Percentiles rank a stretch among this genome's conserved stretches.
Conservation (phyloP, 2,113 vertebrate species). For the Amia ocellicauda region DNA sequence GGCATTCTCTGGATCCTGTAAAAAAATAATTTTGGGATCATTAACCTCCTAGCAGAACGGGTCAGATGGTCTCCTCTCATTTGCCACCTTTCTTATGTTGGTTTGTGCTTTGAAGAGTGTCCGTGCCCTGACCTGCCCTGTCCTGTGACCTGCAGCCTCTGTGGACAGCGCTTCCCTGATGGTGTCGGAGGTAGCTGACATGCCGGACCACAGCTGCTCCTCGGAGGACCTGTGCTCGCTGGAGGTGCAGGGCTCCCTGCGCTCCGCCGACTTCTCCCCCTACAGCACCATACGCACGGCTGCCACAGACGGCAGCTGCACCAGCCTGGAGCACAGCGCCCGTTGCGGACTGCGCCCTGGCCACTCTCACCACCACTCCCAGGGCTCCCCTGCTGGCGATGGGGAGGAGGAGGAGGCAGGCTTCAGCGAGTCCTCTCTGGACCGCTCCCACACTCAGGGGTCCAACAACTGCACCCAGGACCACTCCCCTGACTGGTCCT, state of each 20-base stretch:
- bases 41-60: too few relatives aligned
- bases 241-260: constrained; percentile 72
- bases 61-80: too few relatives aligned
- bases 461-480: constrained; percentile 38
- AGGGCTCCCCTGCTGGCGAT: constrained; percentile 42
- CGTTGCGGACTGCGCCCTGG: constrained; percentile 43
- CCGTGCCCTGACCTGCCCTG: too few relatives aligned
- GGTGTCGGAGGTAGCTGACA: constrained; percentile 71
- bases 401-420: constrained; percentile 32
- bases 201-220: constrained; percentile 69
- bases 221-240: constrained; percentile 81
- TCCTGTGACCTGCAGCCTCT: constrained; percentile 59
- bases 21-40: too few relatives aligned
- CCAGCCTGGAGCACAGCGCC: constrained; percentile 59
- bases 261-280: constrained; percentile 66
- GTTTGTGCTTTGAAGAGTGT: constrained; percentile 5
- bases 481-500: constrained; percentile 64
- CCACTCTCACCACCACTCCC: constrained; percentile 41
- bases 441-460: constrained; percentile 58
- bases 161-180: constrained; percentile 75
- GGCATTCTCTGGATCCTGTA: too few relatives aligned
- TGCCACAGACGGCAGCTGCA: constrained; percentile 59
- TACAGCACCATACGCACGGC: constrained; percentile 57
- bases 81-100: too few relatives aligned
- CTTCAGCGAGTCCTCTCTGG: constrained; percentile 60